These are phyloP conservation scores for Corythoichthys haematopterus DNA, from an alignment of 2,113 vertebrate genomes.

Conservation along the genomic window DNA sequence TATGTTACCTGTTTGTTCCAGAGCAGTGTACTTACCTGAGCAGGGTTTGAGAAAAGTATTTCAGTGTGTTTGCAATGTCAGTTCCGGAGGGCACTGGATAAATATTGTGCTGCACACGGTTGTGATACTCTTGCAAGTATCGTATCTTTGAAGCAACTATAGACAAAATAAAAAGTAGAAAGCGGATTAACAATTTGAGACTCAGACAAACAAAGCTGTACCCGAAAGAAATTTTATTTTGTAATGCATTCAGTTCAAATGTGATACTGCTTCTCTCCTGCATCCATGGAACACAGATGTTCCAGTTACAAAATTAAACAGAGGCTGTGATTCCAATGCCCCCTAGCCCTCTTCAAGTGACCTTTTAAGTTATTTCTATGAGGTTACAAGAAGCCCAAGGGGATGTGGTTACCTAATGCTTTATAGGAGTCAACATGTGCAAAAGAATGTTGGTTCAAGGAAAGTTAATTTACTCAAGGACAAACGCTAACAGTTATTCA, in stretches of 20 bases:
- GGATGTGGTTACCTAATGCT: slow-evolving; percentile 47
- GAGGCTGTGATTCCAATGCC: slow-evolving; percentile 44
- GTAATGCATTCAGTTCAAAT: slow-evolving; percentile 4
- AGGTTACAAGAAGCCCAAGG: slow-evolving; percentile 47
- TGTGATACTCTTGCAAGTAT: slow-evolving; percentile 99
- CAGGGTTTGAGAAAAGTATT: slow-evolving; percentile 99
- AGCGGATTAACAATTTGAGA: slow-evolving; percentile 54
- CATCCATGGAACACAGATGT: slow-evolving; percentile 8
- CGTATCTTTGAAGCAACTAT: slow-evolving; percentile 99
- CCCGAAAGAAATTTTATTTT: slow-evolving; percentile 1
- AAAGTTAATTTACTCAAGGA: slow-evolving; percentile 20
- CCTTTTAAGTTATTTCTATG: slow-evolving; percentile 41
- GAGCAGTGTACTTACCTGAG: slow-evolving; percentile 91
- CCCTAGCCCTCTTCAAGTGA: slow-evolving; percentile 45
- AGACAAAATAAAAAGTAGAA: slow-evolving; percentile 78
- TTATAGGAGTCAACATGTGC: slow-evolving; percentile 39
- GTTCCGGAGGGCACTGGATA: slow-evolving; percentile 99
- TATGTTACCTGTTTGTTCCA: slow-evolving; percentile 68
- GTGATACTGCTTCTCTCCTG: not conserved
- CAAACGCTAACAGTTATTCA: slow-evolving; percentile 4
- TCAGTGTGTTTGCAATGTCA: slow-evolving; percentile 99
- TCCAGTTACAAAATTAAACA: slow-evolving; percentile 36
- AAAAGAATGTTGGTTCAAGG: slow-evolving; percentile 50
- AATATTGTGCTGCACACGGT: slow-evolving; percentile 98
- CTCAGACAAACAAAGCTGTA: not conserved